Evolutionary conservation across 2,888 invertebrate species (phyloP), one percentile per base, ranked within the genome.

Genomic region (Camptogramma bilineatum): DNA sequence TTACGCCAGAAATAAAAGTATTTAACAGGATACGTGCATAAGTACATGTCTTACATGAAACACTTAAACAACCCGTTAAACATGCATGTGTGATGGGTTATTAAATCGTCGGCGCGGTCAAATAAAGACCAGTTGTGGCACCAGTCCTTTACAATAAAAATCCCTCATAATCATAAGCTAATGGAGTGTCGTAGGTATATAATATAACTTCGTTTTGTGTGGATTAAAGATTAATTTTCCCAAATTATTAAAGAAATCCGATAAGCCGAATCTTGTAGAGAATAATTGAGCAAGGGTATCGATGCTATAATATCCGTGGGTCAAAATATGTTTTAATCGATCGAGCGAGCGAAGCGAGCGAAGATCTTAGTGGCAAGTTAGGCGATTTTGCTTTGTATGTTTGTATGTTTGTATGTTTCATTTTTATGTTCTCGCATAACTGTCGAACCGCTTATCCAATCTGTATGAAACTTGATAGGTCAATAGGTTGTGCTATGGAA

Each of bases 291-390:
- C 54, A n/a, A 51, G 64, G 48, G 80, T 84, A 84, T 87, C 82
- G 80, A 77, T 82, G 78, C 83, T 84, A 78, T 75, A 72, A 79
- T 62, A 74, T 66, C 71, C 76, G 78, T 76, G 80, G 83, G 82
- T 84, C 85, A 86, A 87, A 87, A 87, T 79, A 86, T 85, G 84
- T 85, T 88, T 86, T 87, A 87, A 89, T n/a, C n/a, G n/a, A n/a
- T n/a, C n/a, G n/a, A n/a, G n/a, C n/a, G n/a, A n/a, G n/a, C n/a
- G n/a, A n/a, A n/a, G n/a, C n/a, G n/a, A n/a, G n/a, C n/a, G n/a
- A n/a, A n/a, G n/a, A n/a, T n/a, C n/a, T n/a, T n/a, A n/a, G n/a
- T n/a, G n/a, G n/a, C n/a, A n/a, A n/a, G n/a, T n/a, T n/a, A n/a
- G n/a, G n/a, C n/a, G n/a, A n/a, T n/a, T n/a, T n/a, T n/a, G n/a